Evolutionary conservation across 2,113 vertebrate species (phyloP), one percentile per base, ranked within the genome.

Genomic region (Hepsetus odoe): DNA sequence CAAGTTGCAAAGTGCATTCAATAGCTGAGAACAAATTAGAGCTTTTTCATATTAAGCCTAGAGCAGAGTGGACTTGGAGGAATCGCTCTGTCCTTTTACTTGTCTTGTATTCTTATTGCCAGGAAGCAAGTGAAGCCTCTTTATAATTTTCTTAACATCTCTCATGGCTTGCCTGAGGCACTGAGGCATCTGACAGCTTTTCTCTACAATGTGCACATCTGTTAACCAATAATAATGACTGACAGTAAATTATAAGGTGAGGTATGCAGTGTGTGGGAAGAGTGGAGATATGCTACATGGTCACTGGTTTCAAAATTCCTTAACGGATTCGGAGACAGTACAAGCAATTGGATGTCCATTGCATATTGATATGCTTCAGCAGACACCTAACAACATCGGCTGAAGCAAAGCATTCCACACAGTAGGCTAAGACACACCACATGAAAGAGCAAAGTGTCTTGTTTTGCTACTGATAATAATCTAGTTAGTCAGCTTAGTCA

Each of bases 211-310:
- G 26, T 18, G 42, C 32, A 26, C 78, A 28, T 74, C 13, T 78
- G 65, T 74, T 32, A 59, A 51, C 64, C 65, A 65, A 58, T 72
- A 64, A 71, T 46, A 30, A 76, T 76, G 81, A 74, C 18, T 74
- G 76, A 65, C 35, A 24, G 76, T 10, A 30, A 51, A 59, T 69
- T 51, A 76, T 44, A 10, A 24, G 11, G n/a, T 46, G 38, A 30
- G 14, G 49, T n/a, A 61, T 30, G 18, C 33, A 59, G 66, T 14
- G 8, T 28, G 9, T 56, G 32, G 35, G 30, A 58, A 40, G 14
- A 55, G 22, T 55, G 51, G 20, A 42, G 51, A 74, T 46, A 32
- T 42, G 16, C 40, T 6, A 38, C 62, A 33, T 11, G 42, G 20
- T 46, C 0, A 12, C 6, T 33, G 20, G 64, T 40, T 32, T 77